These are phyloP conservation scores for Phenacoccus solenopsis DNA, from an alignment of 1,140 invertebrate genomes.

Conservation along the genomic window DNA sequence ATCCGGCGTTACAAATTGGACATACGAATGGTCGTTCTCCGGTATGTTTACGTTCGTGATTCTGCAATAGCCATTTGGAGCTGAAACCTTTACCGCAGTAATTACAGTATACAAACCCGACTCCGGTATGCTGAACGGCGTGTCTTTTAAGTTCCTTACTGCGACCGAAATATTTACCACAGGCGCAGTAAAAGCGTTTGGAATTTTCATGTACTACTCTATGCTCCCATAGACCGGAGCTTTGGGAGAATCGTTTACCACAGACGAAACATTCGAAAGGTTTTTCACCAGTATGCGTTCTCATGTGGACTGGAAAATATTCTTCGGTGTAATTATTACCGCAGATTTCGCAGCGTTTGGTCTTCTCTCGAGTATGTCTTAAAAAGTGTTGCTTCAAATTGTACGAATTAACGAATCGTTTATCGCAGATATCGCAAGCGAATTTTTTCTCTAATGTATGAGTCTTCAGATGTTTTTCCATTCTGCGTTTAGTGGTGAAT, in stretches of 20 bases:
- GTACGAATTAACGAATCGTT: constrained; percentile 29
- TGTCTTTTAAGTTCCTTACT: constrained; percentile 1
- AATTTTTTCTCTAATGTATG: constrained; percentile 39
- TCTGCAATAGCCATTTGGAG: constrained; percentile 16
- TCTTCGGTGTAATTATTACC: not conserved
- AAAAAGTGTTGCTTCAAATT: not conserved
- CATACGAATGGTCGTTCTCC: constrained; percentile 31
- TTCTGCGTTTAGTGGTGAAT: constrained; percentile 33
- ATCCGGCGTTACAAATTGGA: constrained; percentile 35
- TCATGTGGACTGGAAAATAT: not conserved
- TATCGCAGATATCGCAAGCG: constrained; percentile 9
- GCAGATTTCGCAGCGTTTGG: not conserved
- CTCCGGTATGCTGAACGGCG: not conserved
- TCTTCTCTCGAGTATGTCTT: not conserved
- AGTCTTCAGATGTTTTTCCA: constrained; percentile 54
- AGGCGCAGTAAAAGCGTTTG: not conserved
- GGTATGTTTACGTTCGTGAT: constrained; percentile 24
- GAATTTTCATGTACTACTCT: constrained; percentile 4
- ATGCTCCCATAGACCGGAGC: constrained; percentile 15
- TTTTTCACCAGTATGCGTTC: constrained; percentile 19
- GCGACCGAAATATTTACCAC: not conserved
- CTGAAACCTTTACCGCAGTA: constrained; percentile 21
- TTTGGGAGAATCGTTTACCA: constrained; percentile 17
- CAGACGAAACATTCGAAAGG: constrained; percentile 23
- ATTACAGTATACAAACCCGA: not conserved